Percentiles rank a stretch among this genome's conserved stretches.
Evolutionary conservation across 2,797 vertebrate genomes (phyloP).

Genomic region (Brotula barbata): DNA sequence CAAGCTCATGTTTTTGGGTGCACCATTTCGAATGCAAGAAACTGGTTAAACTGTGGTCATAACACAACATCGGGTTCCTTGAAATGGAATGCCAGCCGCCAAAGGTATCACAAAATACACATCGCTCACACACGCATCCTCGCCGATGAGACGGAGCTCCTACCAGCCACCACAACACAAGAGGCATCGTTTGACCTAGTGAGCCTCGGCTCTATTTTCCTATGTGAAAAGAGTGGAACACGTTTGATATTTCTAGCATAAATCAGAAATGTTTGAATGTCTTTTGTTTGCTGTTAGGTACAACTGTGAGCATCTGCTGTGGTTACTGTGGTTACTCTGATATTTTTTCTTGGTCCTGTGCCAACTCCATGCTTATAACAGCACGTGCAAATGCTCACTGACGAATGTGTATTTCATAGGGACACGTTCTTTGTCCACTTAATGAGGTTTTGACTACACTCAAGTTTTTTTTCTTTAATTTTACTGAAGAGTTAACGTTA

Average conservation of each 20-base stretch:
- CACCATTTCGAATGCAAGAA: background rate
- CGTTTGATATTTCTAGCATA: background rate
- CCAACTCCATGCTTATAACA: background rate
- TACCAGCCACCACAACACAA: background rate
- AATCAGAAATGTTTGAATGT: background rate
- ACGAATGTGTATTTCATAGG: too few relatives aligned
- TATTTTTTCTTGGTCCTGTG: conserved; percentile 1
- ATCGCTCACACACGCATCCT: conserved; percentile 15
- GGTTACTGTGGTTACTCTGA: conserved; percentile 37
- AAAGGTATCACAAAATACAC: too few relatives aligned
- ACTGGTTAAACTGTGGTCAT: conserved; percentile 18
- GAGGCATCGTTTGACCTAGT: too few relatives aligned
- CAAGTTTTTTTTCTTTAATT: too few relatives aligned
- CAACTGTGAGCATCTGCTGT: background rate
- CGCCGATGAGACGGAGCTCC: background rate
- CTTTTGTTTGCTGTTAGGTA: conserved; percentile 30
- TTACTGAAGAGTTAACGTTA: too few relatives aligned
- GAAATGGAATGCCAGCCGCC: conserved; percentile 40
- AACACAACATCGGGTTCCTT: conserved; percentile 38
- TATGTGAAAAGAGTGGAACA: conserved; percentile 32
- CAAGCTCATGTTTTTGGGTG: background rate
- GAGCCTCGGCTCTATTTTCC: too few relatives aligned
- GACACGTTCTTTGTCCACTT: too few relatives aligned
- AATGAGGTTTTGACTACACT: too few relatives aligned
- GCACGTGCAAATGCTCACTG: background rate